Base-by-base conservation (phyloP, 2,113 vertebrate species). In the Petrocephalus microphthalmus region DNA sequence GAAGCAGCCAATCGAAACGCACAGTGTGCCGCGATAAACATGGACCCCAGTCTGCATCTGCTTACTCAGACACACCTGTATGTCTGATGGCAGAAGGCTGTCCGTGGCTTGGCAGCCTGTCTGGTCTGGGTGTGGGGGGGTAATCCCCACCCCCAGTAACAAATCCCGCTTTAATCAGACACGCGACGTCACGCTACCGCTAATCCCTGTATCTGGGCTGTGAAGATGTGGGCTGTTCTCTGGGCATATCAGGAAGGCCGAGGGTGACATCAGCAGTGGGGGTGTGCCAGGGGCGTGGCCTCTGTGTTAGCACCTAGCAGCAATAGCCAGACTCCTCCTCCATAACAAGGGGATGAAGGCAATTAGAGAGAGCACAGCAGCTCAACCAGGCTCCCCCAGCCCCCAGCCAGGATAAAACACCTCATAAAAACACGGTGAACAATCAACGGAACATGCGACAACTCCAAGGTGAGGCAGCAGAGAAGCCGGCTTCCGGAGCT, bases 81-180 rank as follows among this genome's bases (percentile, higher is more conserved):
- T 11, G 7, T 29, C 33, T 17, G 25, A 74, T 17, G 67, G 67
- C 67, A 33, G 67, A 13, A 19, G 60, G n/a, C n/a, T 11, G 10
- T 25, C 60, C 8, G 57, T 7, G 2, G 57, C 57, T 64, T 3
- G 7, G 5, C 7, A 2, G 57, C 29, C 7, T 84, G 4, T 49
- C 6, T 2, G 22, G 8, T 49, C 20, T 19, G 84, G 52, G 25
- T 13, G 25, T 52, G 25, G 82, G 42, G 56, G 29, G 88, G 49
- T 89, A 89, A 90, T 87, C 87, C 60, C 37, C 60, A 51, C 83
- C 54, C 47, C 49, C 22, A 89, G 82, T 67, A 88, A n/a, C n/a
- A 87, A 91, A 90, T 90, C 88, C 82, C 83, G 49, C 85, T 89
- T 84, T 88, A 88, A 89, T 89, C 89, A 87, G 87, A 88, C 64